phyloP scores from a whole-genome alignment of 2,888 invertebrate species.

The Phymatocera aterrima region DNA sequence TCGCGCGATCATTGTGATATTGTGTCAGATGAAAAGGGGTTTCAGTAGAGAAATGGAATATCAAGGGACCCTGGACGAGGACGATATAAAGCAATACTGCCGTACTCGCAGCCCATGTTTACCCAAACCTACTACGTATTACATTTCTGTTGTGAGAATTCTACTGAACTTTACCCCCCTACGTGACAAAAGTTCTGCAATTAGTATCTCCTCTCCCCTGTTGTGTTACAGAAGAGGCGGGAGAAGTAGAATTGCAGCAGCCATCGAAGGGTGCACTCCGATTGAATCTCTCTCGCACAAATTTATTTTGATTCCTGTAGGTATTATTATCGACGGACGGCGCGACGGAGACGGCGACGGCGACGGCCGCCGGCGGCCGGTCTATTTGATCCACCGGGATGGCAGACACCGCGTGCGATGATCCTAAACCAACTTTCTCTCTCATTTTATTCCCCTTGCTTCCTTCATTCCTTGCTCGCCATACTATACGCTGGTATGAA shows the following conservation, averaged over 20 bases:
- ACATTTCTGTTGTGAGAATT: background rate
- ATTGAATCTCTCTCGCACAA: background rate
- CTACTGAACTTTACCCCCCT: background rate
- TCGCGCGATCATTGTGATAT: too few relatives aligned
- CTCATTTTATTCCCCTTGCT: background rate
- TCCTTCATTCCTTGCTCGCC: background rate
- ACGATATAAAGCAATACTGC: too few relatives aligned
- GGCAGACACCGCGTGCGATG: background rate
- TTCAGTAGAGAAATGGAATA: too few relatives aligned
- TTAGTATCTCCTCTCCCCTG: background rate
- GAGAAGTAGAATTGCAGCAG: background rate
- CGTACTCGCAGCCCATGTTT: too few relatives aligned
- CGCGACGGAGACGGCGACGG: too few relatives aligned
- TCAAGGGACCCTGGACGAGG: too few relatives aligned
- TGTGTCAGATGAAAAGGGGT: too few relatives aligned
- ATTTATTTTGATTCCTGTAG: slow-evolving; percentile 21
- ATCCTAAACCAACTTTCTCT: slow-evolving; percentile 14
- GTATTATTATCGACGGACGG: background rate
- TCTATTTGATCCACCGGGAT: background rate
- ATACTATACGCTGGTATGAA: background rate
- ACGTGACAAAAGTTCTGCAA: slow-evolving; percentile 22
- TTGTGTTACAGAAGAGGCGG: too few relatives aligned
- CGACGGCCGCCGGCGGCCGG: background rate
- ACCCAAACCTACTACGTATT: too few relatives aligned
- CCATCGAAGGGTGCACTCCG: background rate